Evolutionary conservation across 2,113 vertebrate species (phyloP), one percentile per base, ranked within the genome.

Genomic region (Percopsis transmontana): DNA sequence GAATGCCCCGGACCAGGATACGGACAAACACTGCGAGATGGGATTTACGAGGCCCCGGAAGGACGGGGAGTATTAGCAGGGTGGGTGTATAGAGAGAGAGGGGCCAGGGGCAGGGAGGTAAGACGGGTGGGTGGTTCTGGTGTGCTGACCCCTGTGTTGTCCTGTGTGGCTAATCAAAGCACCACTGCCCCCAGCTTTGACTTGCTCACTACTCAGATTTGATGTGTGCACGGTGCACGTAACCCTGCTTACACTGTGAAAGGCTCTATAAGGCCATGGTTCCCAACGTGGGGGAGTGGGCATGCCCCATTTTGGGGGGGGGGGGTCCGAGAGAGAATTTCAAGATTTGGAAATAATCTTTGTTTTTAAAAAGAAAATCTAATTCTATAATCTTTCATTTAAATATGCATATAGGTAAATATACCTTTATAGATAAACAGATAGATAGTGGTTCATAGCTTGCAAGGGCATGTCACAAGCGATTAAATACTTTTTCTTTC

Each of bases 161-260:
- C 81, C 78, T 87, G 66, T 80, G 87, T 80, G 81, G 80, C 59
- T 79, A 81, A 85, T 90, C 87, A 88, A 86, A 90, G 90, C 79
- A 62, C 75, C 76, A 14, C 21, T 69, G 84, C 84, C 53, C 77
- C 51, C 53, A 73, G 76, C 86, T 87, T 10, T 5, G 9, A 1
- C 42, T 88, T 84, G 84, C 77, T 21, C 13, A 2, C 66, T 61
- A 72, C 62, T 68, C 72, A 72, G 85, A 77, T 75, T 64, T 9
- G 51, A 74, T 75, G 73, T 51, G 64, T 51, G 66, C 69, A 66
- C 77, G 71, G 66, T 62, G 72, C 65, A 73, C 74, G 76, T 77
- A 61, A 78, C 65, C 39, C 62, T 24, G 76, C 75, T 77, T 71
- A 74, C 74, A 61, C 69, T 77, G 58, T 84, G 33, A 72, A 81